Evolutionary conservation across 2,888 invertebrate species (phyloP).

Genomic region (Lithophane socia): DNA sequence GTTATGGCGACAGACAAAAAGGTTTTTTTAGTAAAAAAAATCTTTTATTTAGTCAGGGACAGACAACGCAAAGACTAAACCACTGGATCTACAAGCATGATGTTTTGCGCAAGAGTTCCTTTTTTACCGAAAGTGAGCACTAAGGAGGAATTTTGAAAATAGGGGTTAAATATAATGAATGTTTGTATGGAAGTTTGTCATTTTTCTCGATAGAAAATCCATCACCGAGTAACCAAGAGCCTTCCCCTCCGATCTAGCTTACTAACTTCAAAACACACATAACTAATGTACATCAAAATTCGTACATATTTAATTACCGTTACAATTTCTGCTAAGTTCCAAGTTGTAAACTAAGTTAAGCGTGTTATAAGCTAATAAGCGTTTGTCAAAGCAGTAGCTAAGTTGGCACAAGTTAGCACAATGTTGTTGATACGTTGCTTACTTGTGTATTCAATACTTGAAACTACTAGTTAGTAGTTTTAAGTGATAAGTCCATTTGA

Average conservation of each 20-base stretch:
- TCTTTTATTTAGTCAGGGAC: too few relatives aligned
- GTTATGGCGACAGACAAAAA: too few relatives aligned
- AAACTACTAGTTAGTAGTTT: background rate
- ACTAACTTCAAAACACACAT: background rate
- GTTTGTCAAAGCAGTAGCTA: conserved; percentile 40
- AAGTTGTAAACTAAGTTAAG: conserved; percentile 32
- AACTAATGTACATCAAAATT: conserved; percentile 5
- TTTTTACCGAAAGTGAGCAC: too few relatives aligned
- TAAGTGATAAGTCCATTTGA: background rate
- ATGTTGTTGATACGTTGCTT: conserved; percentile 33
- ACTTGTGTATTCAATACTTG: conserved; percentile 16
- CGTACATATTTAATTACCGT: conserved; percentile 42
- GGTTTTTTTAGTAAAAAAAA: too few relatives aligned
- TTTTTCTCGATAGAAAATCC: too few relatives aligned
- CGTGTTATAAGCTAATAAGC: conserved; percentile 48
- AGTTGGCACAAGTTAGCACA: conserved; percentile 13
- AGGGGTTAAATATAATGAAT: too few relatives aligned
- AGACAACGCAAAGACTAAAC: too few relatives aligned
- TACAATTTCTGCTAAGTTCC: conserved; percentile 40
- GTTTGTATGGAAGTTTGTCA: too few relatives aligned
- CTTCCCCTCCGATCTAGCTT: background rate
- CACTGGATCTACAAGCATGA: too few relatives aligned
- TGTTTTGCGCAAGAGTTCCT: too few relatives aligned
- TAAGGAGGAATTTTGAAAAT: too few relatives aligned
- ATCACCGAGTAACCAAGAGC: background rate